phyloP scores from a whole-genome alignment of 2,888 invertebrate genomes.

The Amblyjoppa proteus region DNA sequence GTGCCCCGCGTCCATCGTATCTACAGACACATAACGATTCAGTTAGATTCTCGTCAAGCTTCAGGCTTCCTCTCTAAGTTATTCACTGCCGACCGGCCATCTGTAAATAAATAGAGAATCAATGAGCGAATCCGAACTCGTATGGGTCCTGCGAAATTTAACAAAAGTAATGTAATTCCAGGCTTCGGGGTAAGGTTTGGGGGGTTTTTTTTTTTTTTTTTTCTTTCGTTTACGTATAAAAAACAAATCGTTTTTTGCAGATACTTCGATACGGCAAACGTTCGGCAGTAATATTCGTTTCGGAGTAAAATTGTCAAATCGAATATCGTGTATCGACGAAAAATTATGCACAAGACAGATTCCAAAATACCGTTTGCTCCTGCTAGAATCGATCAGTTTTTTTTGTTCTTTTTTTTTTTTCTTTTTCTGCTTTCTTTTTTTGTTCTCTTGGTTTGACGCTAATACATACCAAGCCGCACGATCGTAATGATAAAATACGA shows the following conservation, averaged over 20 bases:
- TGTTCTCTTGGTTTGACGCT: constrained; percentile 70
- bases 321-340: background rate
- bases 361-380: constrained; percentile 37
- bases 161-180: constrained; percentile 27
- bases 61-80: constrained; percentile 59
- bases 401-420: constrained; percentile 14
- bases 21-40: constrained; percentile 86
- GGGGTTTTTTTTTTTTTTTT: background rate
- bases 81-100: constrained; percentile 63
- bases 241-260: constrained; percentile 29
- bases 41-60: constrained; percentile 69
- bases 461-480: constrained; percentile 83
- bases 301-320: background rate
- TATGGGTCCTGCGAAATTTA: constrained; percentile 55
- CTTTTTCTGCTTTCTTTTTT: constrained; percentile 17
- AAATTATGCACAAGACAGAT: background rate
- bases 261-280: background rate
- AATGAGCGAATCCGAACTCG: constrained; percentile 63
- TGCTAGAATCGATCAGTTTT: constrained; percentile 45
- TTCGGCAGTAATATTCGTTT: background rate
- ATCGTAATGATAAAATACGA: constrained; percentile 77
- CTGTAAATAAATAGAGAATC: constrained; percentile 71
- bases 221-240: background rate
- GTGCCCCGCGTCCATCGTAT: constrained; percentile 97
- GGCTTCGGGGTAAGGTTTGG: constrained; percentile 12